Conservation (phyloP, 2,888 invertebrate species). For the Cepaea hortensis region DNA sequence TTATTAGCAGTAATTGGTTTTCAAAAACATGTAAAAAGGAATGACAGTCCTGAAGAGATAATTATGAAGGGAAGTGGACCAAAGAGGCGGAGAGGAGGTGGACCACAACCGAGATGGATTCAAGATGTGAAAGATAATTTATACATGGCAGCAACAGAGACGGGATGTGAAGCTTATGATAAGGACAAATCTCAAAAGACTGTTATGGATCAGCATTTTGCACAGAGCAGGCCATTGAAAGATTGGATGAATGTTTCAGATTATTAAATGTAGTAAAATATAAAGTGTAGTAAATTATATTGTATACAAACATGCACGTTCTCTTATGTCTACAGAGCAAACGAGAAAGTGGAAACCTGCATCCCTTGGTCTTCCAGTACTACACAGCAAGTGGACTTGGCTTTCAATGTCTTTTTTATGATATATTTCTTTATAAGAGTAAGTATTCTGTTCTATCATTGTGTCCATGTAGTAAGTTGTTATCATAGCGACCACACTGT, state of each 20-base stretch:
- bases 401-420: constrained; percentile 99
- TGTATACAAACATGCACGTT: background rate
- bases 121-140: too few relatives aligned
- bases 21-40: too few relatives aligned
- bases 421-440: constrained; percentile 99
- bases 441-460: constrained; percentile 78
- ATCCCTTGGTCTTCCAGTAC: constrained; percentile 99
- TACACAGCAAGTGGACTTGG: constrained; percentile 99
- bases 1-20: too few relatives aligned
- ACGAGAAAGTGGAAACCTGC: constrained; percentile 91
- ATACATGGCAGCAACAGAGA: too few relatives aligned
- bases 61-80: too few relatives aligned
- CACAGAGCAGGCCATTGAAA: too few relatives aligned
- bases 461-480: background rate
- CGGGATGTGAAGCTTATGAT: too few relatives aligned
- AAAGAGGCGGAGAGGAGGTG: too few relatives aligned
- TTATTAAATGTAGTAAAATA: background rate
- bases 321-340: constrained; percentile 39
- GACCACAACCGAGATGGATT: too few relatives aligned
- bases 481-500: background rate
- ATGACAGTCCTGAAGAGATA: too few relatives aligned
- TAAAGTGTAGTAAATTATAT: background rate
- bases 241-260: background rate
- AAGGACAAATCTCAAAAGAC: too few relatives aligned
- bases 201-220: too few relatives aligned